These are phyloP conservation scores for Gastrophryne carolinensis DNA, from an alignment of 2,797 vertebrate genomes.

Conservation along the genomic window DNA sequence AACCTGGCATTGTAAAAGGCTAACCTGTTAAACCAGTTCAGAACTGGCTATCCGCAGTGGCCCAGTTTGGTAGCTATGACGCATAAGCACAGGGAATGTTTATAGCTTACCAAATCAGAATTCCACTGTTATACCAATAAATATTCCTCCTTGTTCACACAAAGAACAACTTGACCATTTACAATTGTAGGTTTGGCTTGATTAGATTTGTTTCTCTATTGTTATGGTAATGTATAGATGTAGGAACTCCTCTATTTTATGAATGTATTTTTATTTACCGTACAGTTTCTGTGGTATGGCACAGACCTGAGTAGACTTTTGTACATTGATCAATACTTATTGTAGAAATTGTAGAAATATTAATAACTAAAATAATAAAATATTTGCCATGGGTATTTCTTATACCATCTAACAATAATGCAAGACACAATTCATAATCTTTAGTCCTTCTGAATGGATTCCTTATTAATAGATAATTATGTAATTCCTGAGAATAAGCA, in stretches of 20 bases:
- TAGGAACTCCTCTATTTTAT: neutral
- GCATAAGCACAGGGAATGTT: neutral
- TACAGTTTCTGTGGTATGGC: neutral
- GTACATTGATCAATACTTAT: too few species aligned
- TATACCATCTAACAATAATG: too few species aligned
- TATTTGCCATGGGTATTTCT: too few species aligned
- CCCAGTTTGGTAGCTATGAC: slow-evolving; percentile 12
- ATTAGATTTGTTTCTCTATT: neutral
- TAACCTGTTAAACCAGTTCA: slow-evolving; percentile 13
- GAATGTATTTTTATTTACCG: neutral
- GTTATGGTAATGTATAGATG: neutral
- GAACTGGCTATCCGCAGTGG: neutral
- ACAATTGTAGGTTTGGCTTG: neutral
- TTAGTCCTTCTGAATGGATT: too few species aligned
- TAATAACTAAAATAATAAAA: too few species aligned
- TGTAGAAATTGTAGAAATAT: too few species aligned
- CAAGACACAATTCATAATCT: too few species aligned
- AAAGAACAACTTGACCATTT: neutral
- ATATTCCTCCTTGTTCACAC: neutral
- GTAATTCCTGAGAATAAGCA: too few species aligned
- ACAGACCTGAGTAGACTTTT: too few species aligned
- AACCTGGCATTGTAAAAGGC: neutral
- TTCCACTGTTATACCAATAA: neutral
- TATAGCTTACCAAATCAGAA: neutral
- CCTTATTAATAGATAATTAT: too few species aligned